Evolutionary conservation across 1,140 invertebrate species (phyloP), one percentile per base, ranked within the genome.

Genomic region (Aethina tumida): DNA sequence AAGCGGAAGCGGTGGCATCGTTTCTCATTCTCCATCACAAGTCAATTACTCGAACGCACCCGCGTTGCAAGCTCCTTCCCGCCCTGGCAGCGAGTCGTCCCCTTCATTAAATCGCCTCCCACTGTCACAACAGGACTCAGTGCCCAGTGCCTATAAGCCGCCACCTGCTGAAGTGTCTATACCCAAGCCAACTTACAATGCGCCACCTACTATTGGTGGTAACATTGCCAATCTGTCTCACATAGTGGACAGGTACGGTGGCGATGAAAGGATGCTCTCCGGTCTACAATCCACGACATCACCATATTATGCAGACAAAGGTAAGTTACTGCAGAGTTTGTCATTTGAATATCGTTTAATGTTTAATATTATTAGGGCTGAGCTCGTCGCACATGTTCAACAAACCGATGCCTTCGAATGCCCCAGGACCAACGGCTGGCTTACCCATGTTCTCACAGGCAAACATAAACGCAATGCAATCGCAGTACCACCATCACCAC

Each of bases 201-300:
- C 53, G 4, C 15, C 49, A 3, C 26, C 40, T 1, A 6, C 43
- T 39, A 62, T 64, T 27, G 45, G 70, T 18, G 60, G 69, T 12
- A 73, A 67, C 57, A 53, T 73, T 37, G 62, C 68, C 6, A 72
- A 67, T 53, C 57, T 74, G 24, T 69, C 71, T n/a, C 72, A 73
- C 52, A 72, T 75, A 53, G 61, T 74, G 15, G 73, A 74, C 37
- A 52, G 72, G 19, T 74, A 69, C 48, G 58, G 62, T 10, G 68
- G 68, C 43, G 69, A 73, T 17, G 71, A 74, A 43, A 57, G 67
- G 40, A 65, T 70, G 52, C 43, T 71, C 62, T 50, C 58, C 47
- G 32, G 59, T 45, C 46, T 60, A 49, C 49, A 59, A 50, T 15
- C 56, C 7, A 27, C 47, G 18, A 12, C 35, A 5, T 27, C 63